Evolutionary conservation across 2,888 invertebrate genomes (phyloP), one percentile per base, ranked within the genome.

Genomic region (Bugulina stolonifera): DNA sequence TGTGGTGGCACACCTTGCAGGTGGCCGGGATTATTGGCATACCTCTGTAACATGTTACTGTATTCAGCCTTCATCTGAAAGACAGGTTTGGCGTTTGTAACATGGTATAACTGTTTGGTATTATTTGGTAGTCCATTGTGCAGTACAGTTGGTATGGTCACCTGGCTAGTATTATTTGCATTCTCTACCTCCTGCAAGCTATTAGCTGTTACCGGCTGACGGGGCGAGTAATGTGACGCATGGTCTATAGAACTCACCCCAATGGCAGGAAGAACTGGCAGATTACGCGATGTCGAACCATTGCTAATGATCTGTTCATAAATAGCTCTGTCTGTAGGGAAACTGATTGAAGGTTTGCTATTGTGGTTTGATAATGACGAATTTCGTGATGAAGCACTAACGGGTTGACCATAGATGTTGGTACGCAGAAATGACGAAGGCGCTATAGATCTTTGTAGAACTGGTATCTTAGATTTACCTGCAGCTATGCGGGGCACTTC

Each of bases 21-120:
- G 10, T 18, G 52, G 3, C n/a, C 55, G 10, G n/a, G 5, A 23
- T 55, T 55, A 10, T 22, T 25, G 34, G 64, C 64, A 64, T 64
- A 64, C 5, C 27, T 64, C 64, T 64, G 64, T 32, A 64, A 14
- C 64, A 64, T 64, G 64, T 34, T 64, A 27, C 32, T 64, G 32
- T 64, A 64, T 27, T 64, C 64, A 32, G 64, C 64, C 64, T 64
- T 64, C 64, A 64, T 64, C n/a, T 64, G 64, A 64, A 64, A 64
- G 2, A 64, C 64, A 23, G 64, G 64, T n/a, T 64, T 64, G 64
- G 64, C 64, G 32, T 27, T 64, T 2, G 64, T 64, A 10, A 64
- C 64, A n/a, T 64, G 64, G 32, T 64, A 64, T 5, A 23, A 64
- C 18, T 27, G 34, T n/a, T 64, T 64, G 18, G 43, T 43, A n/a